These are phyloP conservation scores for Pristionchus fissidentatus DNA, from an alignment of 2,888 invertebrate species.

Conservation along the genomic window DNA sequence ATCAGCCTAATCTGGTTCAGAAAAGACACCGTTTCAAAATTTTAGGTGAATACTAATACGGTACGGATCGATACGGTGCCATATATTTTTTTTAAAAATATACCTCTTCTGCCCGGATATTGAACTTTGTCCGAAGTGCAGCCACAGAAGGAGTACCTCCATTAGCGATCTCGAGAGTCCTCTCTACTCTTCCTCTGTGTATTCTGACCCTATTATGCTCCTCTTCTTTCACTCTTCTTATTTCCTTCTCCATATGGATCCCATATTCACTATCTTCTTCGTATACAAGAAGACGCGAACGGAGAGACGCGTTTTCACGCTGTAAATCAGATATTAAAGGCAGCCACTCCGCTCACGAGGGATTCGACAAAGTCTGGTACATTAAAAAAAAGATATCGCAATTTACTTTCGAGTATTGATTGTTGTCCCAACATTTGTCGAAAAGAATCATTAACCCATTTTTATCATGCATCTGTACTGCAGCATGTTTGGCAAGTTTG, in stretches of 20 bases:
- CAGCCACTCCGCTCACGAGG: background rate
- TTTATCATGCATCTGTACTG: too few relatives aligned
- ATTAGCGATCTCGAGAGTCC: conserved; percentile 19
- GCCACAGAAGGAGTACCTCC: conserved; percentile 46
- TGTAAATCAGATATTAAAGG: conserved; percentile 49
- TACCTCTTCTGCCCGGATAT: background rate
- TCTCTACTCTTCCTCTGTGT: conserved; percentile 1
- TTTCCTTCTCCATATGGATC: conserved; percentile 53
- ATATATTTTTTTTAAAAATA: too few relatives aligned
- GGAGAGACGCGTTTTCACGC: conserved; percentile 62
- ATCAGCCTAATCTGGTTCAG: too few relatives aligned
- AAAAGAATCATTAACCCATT: too few relatives aligned
- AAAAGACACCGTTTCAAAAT: too few relatives aligned
- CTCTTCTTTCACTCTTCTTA: conserved; percentile 35
- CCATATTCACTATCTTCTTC: conserved; percentile 63
- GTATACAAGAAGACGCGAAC: conserved; percentile 55
- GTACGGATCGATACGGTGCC: too few relatives aligned
- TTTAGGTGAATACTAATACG: too few relatives aligned
- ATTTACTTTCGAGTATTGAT: too few relatives aligned
- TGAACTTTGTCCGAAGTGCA: background rate
- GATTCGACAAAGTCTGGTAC: background rate
- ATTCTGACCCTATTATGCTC: background rate
- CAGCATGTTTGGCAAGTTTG: too few relatives aligned
- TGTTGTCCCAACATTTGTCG: too few relatives aligned
- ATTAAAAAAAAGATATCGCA: too few relatives aligned